Base-by-base conservation (phyloP, 2,113 vertebrate genomes). In the Rynchops niger region DNA sequence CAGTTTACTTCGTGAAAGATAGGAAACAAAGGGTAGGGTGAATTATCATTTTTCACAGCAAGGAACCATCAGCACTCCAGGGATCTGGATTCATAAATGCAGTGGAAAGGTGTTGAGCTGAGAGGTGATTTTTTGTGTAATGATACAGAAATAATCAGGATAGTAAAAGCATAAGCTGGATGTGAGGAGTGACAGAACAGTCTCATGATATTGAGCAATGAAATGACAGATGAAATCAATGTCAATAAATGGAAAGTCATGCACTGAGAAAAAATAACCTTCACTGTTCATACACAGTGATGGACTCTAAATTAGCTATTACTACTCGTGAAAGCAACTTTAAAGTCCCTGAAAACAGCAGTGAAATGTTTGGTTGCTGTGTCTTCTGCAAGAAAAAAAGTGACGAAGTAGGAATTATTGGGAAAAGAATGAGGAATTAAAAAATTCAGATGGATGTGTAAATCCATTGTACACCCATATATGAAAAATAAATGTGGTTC, bases 141-240 rank as follows among this genome's bases (percentile, higher is more conserved):
- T 79, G 56, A 82, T 80, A 36, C 36, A 85, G 53, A 91, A 94
- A 90, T 94, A 94, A 79, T 93, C 43, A 79, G 43, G 47, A 36
- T 52, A 87, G 56, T 79, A 84, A 93, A 87, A 93, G 4, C 30
- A 36, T 79, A 71, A 87, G 5, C 9, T 89, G 61, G 21, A 65
- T 91, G 32, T 85, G 66, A 86, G 52, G 47, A 94, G 34, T 79
- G 84, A 85, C 71, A 61, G 77, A 89, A 61, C 17, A 87, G 56
- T 69, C 73, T 85, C 70, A 65, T 90, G 84, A 79, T 79, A 89
- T 43, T 85, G 65, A 79, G 47, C 65, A 91, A 72, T 79, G 34
- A 93, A 96, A 84, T 89, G 81, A 85, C 61, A 72, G 43, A 76
- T 85, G 5, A 94, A 94, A 93, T 96, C 56, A 79, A 82, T 72